phyloP scores from a whole-genome alignment of 2,888 invertebrate species.

The Phania funesta region DNA sequence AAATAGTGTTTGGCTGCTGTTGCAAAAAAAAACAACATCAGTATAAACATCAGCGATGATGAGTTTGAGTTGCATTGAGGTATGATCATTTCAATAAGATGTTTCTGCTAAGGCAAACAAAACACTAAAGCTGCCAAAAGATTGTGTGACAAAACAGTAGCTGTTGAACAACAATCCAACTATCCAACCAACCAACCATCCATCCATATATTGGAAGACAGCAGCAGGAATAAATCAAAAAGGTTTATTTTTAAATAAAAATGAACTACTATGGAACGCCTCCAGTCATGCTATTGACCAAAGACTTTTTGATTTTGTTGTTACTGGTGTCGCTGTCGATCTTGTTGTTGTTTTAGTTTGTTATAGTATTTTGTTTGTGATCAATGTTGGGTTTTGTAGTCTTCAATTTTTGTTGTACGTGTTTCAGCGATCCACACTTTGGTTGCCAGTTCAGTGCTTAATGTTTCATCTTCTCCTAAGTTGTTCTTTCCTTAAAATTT shows the following conservation, averaged over 20 bases:
- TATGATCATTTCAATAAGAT: slow-evolving; percentile 60
- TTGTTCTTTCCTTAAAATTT: not conserved
- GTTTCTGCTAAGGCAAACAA: slow-evolving; percentile 39
- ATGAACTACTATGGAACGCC: slow-evolving; percentile 69
- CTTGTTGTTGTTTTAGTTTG: slow-evolving; percentile 1
- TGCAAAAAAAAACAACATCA: not conserved
- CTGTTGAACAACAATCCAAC: slow-evolving; percentile 49
- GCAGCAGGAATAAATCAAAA: slow-evolving; percentile 51
- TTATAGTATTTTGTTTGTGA: slow-evolving; percentile 41
- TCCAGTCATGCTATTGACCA: slow-evolving; percentile 69
- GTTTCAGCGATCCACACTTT: slow-evolving; percentile 69
- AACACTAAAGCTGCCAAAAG: slow-evolving; percentile 29
- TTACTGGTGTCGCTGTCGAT: not conserved
- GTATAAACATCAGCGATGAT: slow-evolving; percentile 52
- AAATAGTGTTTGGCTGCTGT: slow-evolving; percentile 28
- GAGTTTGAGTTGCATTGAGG: slow-evolving; percentile 45
- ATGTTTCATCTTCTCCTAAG: slow-evolving; percentile 12
- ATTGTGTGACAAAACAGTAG: slow-evolving; percentile 65
- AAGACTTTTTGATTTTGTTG: slow-evolving; percentile 39
- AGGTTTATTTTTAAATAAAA: slow-evolving; percentile 54
- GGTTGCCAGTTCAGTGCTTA: slow-evolving; percentile 62
- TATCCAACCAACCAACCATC: not conserved
- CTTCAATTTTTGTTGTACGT: slow-evolving; percentile 64
- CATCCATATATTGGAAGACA: slow-evolving; percentile 6
- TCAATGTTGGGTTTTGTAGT: slow-evolving; percentile 39